Evolutionary conservation across 2,797 vertebrate genomes (phyloP).

Genomic region (Anolis apletophallus): DNA sequence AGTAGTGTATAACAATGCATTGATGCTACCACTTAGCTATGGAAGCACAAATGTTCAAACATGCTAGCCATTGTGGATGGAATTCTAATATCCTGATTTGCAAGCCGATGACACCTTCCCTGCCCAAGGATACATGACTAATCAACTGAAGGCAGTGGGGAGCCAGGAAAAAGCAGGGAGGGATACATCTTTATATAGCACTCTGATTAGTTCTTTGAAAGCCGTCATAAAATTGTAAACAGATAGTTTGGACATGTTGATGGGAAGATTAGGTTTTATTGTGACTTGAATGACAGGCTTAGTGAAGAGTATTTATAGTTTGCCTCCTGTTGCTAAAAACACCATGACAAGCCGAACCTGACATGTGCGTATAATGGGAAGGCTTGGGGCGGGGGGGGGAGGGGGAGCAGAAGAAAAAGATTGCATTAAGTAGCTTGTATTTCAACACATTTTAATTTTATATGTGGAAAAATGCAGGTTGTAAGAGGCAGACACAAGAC

Average conservation of each 20-base stretch:
- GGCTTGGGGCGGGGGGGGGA: conserved; percentile 45
- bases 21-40: background rate
- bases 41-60: background rate
- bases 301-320: conserved; percentile 69
- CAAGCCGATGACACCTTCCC: accelerated
- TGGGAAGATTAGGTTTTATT: conserved; percentile 69
- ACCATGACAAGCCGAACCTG: conserved; percentile 70
- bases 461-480: conserved; percentile 35
- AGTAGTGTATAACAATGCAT: background rate
- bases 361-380: conserved; percentile 61
- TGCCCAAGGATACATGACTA: conserved; percentile 23
- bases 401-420: conserved; percentile 64
- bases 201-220: conserved; percentile 60
- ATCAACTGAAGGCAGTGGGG: conserved; percentile 23
- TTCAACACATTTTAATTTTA: conserved; percentile 60
- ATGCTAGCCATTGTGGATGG: background rate
- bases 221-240: conserved; percentile 65
- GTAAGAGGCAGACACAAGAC: background rate
- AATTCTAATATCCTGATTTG: conserved; percentile 10
- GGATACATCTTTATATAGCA: conserved; percentile 37
- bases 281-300: conserved; percentile 73
- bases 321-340: conserved; percentile 68
- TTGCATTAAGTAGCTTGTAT: conserved; percentile 60
- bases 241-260: conserved; percentile 66
- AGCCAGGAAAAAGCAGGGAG: background rate